phyloP scores from a whole-genome alignment of 2,113 vertebrate genomes.

The Alaudala cheleensis region DNA sequence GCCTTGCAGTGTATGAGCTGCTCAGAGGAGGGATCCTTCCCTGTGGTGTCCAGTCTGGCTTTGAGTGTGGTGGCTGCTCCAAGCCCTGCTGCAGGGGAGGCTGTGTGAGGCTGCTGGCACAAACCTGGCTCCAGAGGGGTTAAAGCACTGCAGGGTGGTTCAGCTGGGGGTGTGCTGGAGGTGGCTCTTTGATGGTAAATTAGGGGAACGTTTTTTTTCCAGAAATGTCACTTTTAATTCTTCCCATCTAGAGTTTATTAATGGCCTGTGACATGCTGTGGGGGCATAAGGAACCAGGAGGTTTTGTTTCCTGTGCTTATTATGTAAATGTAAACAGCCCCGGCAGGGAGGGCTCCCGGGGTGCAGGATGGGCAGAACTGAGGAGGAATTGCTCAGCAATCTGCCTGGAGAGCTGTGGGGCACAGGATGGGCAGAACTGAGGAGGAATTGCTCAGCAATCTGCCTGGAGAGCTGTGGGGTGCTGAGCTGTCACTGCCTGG shows the following conservation, averaged over 20 bases:
- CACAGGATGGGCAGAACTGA: no score
- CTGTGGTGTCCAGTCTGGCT: not conserved
- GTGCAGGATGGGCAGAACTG: not conserved
- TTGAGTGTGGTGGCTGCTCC: not conserved
- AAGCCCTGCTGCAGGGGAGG: not conserved
- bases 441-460: no score
- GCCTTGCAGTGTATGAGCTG: not conserved
- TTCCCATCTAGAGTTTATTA: constrained; percentile 12
- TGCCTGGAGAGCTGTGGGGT: not conserved
- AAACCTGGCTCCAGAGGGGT: not conserved
- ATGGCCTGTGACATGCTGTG: constrained; percentile 12
- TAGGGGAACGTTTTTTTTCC: constrained; percentile 11
- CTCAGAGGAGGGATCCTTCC: not conserved
- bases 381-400: not conserved
- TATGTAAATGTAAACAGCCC: not conserved
- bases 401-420: not conserved
- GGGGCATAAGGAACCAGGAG: not conserved
- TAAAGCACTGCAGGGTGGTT: not conserved
- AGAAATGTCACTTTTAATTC: constrained; percentile 53
- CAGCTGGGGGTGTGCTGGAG: not conserved
- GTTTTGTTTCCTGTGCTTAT: not conserved
- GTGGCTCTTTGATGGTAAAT: constrained; percentile 48
- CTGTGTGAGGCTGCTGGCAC: rapidly evolving
- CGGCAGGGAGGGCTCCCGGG: not conserved
- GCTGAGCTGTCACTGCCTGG: not conserved